Evolutionary conservation across 2,113 vertebrate species (phyloP), one percentile per base, ranked within the genome.

Genomic region (Ptilonorhynchus violaceus): DNA sequence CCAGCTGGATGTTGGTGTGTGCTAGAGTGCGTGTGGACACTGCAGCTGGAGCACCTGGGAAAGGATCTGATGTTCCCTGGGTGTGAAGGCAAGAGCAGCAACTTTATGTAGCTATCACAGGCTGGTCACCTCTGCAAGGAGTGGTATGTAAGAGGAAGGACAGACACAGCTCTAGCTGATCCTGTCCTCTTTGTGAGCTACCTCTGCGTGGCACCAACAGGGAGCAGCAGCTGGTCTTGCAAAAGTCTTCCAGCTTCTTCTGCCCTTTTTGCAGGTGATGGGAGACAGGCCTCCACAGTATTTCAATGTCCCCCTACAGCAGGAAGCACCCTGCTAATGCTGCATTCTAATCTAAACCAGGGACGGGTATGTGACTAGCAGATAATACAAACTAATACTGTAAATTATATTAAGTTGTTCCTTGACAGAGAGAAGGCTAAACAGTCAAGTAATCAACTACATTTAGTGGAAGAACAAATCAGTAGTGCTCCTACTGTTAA

Each of bases 1-100:
- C 63, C 0, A 2, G 14, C 30, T 68, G 66, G 41, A 64, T 0
- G 3, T 1, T 47, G 67, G 16, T 4, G 1, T 24, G 42, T 24
- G 27, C 33, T 56, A 31, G 19, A 52, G 16, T 14, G 7, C 13
- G 11, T 15, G 18, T 16, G 27, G 15, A n/a, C 13, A 11, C 18
- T n/a, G 41, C 9, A 82, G 80, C 16, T 58, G 67, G 24, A 73
- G 46, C 33, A 46, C 18, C 20, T 73, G 27, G 68, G 46, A 69
- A 77, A 70, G 41, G n/a, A 73, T 39, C 25, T 62, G 31, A 13
- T 0, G 0, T 42, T 88, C 28, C 18, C 33, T 35, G 31, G 15
- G 4, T 35, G 13, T 27, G 41, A n/a, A 44, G 62, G 58, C n/a
- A 44, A 70, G n/a, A 60, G 41, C 59, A 83, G 23, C 42, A 44